Evolutionary conservation across 1,140 invertebrate genomes (phyloP).

Genomic region (Homalodisca vitripennis): DNA sequence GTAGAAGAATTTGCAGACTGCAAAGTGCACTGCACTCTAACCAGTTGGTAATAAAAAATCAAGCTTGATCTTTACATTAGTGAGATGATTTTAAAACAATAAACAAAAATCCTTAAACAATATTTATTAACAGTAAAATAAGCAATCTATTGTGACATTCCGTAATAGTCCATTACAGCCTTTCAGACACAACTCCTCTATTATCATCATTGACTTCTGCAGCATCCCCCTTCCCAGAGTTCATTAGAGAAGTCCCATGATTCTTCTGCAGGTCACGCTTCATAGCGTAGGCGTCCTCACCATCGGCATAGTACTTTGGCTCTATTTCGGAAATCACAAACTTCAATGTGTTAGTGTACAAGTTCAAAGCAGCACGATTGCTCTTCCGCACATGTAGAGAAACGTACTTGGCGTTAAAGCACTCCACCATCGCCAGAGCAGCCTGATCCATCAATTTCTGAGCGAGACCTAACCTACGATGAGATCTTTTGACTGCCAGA

Average conservation of each 20-base stretch:
- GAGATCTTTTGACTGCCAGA: constrained; percentile 87
- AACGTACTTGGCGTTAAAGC: constrained; percentile 96
- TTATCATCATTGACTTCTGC: too few species aligned
- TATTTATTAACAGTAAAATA: too few species aligned
- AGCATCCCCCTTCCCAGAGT: background rate
- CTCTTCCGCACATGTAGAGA: constrained; percentile 97
- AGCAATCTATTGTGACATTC: too few species aligned
- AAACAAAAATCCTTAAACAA: too few species aligned
- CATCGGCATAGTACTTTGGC: constrained; percentile 99
- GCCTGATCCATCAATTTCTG: constrained; percentile 99
- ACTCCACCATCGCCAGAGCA: constrained; percentile 86
- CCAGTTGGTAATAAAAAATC: too few species aligned
- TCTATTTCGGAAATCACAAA: constrained; percentile 99
- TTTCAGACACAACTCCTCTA: too few species aligned
- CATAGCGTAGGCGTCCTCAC: constrained; percentile 99
- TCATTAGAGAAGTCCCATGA: background rate
- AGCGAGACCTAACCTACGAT: constrained; percentile 90
- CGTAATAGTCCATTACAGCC: too few species aligned
- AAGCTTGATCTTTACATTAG: too few species aligned
- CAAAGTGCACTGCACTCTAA: too few species aligned
- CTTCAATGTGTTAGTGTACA: constrained; percentile 95
- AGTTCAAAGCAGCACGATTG: constrained; percentile 96
- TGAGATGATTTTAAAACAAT: too few species aligned
- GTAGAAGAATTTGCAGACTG: too few species aligned
- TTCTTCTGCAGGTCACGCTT: constrained; percentile 72